These are phyloP conservation scores for Itoplectis maculator DNA, from an alignment of 2,888 invertebrate species.

Conservation along the genomic window DNA sequence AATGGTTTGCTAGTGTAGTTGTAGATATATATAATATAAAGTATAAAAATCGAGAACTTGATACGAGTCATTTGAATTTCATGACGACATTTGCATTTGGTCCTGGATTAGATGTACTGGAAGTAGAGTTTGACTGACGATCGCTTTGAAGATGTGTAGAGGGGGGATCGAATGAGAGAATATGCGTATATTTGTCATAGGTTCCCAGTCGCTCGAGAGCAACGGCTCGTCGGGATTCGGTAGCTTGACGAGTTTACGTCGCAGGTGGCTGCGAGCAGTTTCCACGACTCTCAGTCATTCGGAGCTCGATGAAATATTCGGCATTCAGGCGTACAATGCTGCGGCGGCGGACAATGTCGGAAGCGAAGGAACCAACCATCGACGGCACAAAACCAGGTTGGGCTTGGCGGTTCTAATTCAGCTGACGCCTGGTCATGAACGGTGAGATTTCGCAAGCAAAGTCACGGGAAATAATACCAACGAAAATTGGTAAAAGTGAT, in stretches of 20 bases:
- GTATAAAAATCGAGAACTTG: no score
- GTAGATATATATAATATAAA: no score
- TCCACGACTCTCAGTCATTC: constrained; percentile 86
- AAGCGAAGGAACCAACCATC: constrained; percentile 68
- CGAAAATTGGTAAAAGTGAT: no score
- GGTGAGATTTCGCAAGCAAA: constrained; percentile 81
- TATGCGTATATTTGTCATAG: no score
- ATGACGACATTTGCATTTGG: no score
- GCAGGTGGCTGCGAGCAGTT: constrained; percentile 86
- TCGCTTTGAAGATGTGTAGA: no score
- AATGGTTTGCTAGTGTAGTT: no score
- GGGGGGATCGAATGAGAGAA: no score
- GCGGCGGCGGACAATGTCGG: constrained; percentile 71
- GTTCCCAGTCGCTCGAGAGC: constrained; percentile 81
- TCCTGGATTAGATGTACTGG: no score
- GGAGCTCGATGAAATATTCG: constrained; percentile 80
- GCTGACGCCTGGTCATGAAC: constrained; percentile 86
- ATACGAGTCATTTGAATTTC: no score
- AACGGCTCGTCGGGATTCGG: constrained; percentile 80
- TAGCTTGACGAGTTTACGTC: constrained; percentile 86
- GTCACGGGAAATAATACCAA: no score
- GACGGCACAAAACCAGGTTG: constrained; percentile 86
- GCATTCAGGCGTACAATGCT: constrained; percentile 75
- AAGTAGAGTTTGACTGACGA: no score
- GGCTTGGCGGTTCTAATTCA: constrained; percentile 89